These are phyloP conservation scores for Squalus acanthias DNA, from an alignment of 2,797 vertebrate species.

Conservation along the genomic window DNA sequence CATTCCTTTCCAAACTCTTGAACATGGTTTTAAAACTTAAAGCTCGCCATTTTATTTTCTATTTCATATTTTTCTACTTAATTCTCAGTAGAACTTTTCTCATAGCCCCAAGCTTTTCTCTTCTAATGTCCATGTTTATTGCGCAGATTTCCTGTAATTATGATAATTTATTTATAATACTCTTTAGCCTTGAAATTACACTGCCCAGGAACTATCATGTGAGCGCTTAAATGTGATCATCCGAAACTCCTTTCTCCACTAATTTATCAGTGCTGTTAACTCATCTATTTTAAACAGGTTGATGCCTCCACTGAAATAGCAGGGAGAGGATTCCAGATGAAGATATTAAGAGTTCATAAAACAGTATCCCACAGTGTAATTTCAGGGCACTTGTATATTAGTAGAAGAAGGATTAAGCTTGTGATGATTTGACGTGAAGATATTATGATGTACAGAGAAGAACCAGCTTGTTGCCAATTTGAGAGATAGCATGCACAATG, in stretches of 20 bases:
- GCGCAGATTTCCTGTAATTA: not conserved
- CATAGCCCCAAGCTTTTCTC: not conserved
- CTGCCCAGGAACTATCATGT: not conserved
- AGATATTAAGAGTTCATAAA: not conserved
- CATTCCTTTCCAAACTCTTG: not conserved
- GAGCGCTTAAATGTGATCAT: not conserved
- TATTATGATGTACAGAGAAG: not conserved
- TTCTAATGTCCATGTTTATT: not conserved
- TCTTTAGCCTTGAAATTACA: not conserved
- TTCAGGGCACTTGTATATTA: slow-evolving; percentile 11
- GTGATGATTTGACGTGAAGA: not conserved
- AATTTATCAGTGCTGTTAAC: not conserved
- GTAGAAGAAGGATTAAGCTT: not conserved
- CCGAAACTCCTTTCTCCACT: not conserved
- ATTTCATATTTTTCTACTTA: not conserved
- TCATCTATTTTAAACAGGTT: slow-evolving; percentile 1
- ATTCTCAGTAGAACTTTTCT: not conserved
- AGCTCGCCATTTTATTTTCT: not conserved
- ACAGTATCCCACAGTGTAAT: slow-evolving; percentile 21
- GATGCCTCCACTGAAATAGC: not conserved
- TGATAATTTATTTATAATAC: not conserved
- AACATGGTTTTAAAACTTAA: not conserved
- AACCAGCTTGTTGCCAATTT: slow-evolving; percentile 5
- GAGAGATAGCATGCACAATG: not conserved
- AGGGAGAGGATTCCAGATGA: not conserved